A percentile compares a stretch with the other conserved stretches of the same genome.
These are phyloP conservation scores for Meles meles DNA, from an alignment of 2,113 vertebrate genomes.

Conservation along the genomic window DNA sequence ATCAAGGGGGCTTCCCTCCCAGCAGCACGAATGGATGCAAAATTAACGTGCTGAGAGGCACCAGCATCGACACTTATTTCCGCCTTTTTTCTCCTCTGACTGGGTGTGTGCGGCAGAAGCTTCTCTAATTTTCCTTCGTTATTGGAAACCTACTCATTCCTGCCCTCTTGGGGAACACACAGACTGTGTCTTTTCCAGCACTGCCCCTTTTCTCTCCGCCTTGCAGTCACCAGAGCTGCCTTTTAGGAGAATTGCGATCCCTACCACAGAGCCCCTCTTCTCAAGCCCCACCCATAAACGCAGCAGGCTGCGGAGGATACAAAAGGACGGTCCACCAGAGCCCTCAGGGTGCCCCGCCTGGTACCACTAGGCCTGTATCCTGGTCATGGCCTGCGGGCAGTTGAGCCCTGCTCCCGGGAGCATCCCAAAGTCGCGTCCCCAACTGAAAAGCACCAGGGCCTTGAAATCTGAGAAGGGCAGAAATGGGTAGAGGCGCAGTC, in stretches of 20 bases:
- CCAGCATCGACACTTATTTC: background rate
- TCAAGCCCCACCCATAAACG: background rate
- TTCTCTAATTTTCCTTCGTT: background rate
- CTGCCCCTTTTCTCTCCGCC: background rate
- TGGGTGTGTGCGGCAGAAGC: background rate
- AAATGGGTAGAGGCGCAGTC: background rate
- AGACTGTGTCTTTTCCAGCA: background rate
- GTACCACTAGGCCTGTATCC: accelerated
- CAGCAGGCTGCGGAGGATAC: background rate
- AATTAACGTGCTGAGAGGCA: accelerated
- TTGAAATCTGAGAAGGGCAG: accelerated
- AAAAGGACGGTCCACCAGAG: background rate
- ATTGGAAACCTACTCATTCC: background rate
- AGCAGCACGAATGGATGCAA: background rate
- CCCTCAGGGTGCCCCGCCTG: background rate
- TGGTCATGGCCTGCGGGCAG: accelerated
- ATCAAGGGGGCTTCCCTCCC: background rate
- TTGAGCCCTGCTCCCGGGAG: accelerated
- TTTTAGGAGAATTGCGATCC: background rate
- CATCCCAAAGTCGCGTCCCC: background rate
- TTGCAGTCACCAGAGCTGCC: background rate
- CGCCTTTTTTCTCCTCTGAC: accelerated
- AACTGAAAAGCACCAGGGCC: accelerated
- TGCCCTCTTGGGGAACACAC: accelerated
- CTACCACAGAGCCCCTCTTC: background rate